Evolutionary conservation across 1,140 invertebrate genomes (phyloP).

Genomic region (Drosophila sp.): DNA sequence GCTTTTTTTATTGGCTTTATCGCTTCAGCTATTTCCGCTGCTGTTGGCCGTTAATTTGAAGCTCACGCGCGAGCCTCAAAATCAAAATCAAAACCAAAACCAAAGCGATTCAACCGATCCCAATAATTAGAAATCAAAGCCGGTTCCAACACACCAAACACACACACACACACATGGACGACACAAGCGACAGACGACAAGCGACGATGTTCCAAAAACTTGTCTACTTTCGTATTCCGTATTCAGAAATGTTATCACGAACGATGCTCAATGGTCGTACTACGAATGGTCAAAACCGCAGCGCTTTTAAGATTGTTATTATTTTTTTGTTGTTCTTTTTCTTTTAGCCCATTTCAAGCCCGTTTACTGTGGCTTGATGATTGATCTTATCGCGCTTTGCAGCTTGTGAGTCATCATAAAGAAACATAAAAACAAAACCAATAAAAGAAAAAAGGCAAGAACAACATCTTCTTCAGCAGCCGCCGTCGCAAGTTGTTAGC

Average conservation of each 20-base stretch:
- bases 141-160: conserved; percentile 53
- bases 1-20: conserved; percentile 75
- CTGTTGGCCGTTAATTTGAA: conserved; percentile 69
- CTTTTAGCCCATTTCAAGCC: conserved; percentile 26
- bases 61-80: conserved; percentile 64
- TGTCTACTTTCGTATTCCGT: conserved; percentile 80
- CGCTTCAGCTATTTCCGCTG: conserved; percentile 79
- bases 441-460: conserved; percentile 47
- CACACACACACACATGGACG: conserved; percentile 2
- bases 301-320: conserved; percentile 27
- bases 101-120: conserved; percentile 47
- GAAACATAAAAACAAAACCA: conserved; percentile 20
- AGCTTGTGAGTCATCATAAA: conserved; percentile 70
- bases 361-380: conserved; percentile 58
- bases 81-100: too few species aligned
- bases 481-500: conserved; percentile 72
- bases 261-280: conserved; percentile 11
- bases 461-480: conserved; percentile 60
- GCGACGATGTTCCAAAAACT: conserved; percentile 60
- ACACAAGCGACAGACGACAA: conserved; percentile 13
- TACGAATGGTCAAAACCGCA: conserved; percentile 41
- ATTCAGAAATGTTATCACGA: conserved; percentile 79
- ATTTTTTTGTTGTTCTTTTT: conserved; percentile 2
- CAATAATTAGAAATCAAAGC: conserved; percentile 82
- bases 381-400: conserved; percentile 74